These are phyloP conservation scores for Nestor notabilis DNA, from an alignment of 2,113 vertebrate genomes.

Conservation along the genomic window DNA sequence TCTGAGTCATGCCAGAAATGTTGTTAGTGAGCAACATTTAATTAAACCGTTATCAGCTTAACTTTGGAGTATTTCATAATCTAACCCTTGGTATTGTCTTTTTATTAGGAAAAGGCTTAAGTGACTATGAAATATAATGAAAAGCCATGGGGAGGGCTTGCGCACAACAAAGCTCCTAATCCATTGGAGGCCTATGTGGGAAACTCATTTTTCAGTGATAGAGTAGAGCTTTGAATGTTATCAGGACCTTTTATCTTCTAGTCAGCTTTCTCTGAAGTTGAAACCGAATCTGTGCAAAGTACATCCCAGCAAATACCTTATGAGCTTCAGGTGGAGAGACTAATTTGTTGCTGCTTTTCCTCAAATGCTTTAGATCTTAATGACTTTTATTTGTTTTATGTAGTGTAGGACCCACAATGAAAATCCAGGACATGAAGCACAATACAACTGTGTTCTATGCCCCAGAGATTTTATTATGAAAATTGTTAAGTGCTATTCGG, in stretches of 20 bases:
- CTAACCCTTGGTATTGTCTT: slow-evolving; percentile 47
- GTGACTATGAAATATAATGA: slow-evolving; percentile 36
- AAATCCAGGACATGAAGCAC: not conserved
- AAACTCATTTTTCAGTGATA: not conserved
- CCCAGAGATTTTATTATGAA: not conserved
- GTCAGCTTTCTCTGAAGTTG: not conserved
- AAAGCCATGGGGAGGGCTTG: slow-evolving; percentile 6
- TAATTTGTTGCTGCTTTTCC: not conserved
- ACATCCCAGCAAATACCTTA: not conserved
- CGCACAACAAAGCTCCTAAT: not conserved
- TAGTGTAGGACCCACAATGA: not conserved
- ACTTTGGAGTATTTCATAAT: slow-evolving; percentile 58
- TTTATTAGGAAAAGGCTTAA: slow-evolving; percentile 58
- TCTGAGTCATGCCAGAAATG: slow-evolving; percentile 16
- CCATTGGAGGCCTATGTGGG: not conserved
- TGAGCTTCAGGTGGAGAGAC: not conserved
- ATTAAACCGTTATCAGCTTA: slow-evolving; percentile 63
- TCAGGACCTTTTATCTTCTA: not conserved
- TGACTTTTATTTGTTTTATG: not conserved
- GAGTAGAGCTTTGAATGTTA: slow-evolving; percentile 18
- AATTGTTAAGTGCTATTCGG: not conserved
- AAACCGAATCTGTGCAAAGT: not conserved
- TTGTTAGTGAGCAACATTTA: slow-evolving; percentile 51
- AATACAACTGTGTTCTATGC: fast-evolving
- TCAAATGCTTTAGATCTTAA: not conserved